phyloP scores from a whole-genome alignment of 2,113 vertebrate species.

The Rhinolophus ferrumequinum region DNA sequence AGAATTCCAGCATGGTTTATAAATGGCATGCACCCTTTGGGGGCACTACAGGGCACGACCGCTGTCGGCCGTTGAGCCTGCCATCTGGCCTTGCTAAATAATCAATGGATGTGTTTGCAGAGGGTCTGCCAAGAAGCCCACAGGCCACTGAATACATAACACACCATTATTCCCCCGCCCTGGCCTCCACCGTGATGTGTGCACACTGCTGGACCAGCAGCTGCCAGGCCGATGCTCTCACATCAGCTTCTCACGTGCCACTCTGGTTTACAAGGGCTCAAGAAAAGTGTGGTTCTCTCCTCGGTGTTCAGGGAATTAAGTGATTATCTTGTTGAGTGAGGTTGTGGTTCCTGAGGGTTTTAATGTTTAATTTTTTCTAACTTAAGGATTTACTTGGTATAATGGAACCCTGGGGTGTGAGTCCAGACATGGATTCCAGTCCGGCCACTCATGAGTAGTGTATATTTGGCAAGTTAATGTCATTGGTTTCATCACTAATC shows the following conservation, averaged over 20 bases:
- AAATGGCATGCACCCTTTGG: constrained; percentile 57
- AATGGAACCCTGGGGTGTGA: background rate
- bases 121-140: constrained; percentile 46
- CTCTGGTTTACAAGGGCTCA: background rate
- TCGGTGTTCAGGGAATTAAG: background rate
- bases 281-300: background rate
- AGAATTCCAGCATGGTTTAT: constrained; percentile 66
- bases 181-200: background rate
- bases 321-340: background rate
- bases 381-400: background rate
- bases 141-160: background rate
- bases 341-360: background rate
- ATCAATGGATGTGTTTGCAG: constrained; percentile 57
- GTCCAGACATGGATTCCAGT: background rate
- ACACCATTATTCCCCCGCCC: background rate
- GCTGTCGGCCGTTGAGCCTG: constrained; percentile 55
- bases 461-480: background rate
- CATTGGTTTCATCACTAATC: background rate
- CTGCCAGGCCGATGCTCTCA: background rate
- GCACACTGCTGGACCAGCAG: background rate
- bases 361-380: background rate
- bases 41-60: constrained; percentile 63
- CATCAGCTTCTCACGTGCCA: background rate
- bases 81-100: constrained; percentile 76
- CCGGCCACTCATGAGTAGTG: background rate